phyloP scores from a whole-genome alignment of 2,797 vertebrate species.

The Bradypodion pumilum region DNA sequence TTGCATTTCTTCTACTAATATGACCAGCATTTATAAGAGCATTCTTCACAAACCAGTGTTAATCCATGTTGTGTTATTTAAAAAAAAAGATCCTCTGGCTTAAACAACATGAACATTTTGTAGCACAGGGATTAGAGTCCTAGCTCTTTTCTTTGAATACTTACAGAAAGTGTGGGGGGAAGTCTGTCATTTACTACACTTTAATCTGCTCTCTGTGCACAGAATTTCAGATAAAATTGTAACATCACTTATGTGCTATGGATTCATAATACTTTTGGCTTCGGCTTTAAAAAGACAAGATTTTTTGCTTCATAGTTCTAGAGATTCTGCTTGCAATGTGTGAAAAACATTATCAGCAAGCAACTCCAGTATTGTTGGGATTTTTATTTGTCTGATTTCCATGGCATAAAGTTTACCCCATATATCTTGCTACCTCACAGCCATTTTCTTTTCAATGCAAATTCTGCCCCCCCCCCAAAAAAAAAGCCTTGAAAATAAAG shows the following conservation, averaged over 20 bases:
- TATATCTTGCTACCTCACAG: neutral
- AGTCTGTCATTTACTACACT: neutral
- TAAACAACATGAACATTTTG: neutral
- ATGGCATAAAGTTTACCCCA: neutral
- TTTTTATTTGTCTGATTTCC: neutral
- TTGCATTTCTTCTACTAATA: neutral
- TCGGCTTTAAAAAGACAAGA: neutral
- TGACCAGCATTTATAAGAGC: neutral
- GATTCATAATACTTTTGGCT: neutral
- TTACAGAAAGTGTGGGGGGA: neutral
- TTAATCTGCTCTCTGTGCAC: neutral
- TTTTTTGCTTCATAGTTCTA: neutral
- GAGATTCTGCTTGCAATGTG: neutral
- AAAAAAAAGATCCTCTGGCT: neutral
- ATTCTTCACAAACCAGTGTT: neutral
- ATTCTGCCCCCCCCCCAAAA: neutral
- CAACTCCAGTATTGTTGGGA: neutral
- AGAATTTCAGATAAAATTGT: slow-evolving; percentile 15
- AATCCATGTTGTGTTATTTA: neutral
- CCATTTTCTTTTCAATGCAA: neutral
- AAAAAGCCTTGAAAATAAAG: neutral
- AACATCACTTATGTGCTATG: neutral
- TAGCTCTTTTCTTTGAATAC: neutral
- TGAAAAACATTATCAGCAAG: neutral
- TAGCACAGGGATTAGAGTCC: neutral